These are phyloP conservation scores for Mylabris phalerata DNA, from an alignment of 1,140 invertebrate genomes.

Conservation along the genomic window DNA sequence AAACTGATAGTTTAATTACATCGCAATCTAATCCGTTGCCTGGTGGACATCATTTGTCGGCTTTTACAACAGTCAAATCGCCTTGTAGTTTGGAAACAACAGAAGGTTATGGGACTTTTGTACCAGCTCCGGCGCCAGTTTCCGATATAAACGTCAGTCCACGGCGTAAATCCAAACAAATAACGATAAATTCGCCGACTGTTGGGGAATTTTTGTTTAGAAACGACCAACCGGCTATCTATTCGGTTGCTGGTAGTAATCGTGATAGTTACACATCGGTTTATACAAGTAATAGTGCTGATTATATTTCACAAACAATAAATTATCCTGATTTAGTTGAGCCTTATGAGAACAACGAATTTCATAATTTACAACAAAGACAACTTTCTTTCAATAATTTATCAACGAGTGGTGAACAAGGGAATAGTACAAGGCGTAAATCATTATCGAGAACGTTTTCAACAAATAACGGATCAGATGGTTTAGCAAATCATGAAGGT, in stretches of 20 bases:
- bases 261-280: slow-evolving; percentile 61
- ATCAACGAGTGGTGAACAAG: slow-evolving; percentile 41
- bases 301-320: slow-evolving; percentile 51
- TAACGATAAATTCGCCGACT: slow-evolving; percentile 17
- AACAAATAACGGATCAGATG: slow-evolving; percentile 48
- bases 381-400: slow-evolving; percentile 49
- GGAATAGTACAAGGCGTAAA: slow-evolving; percentile 34
- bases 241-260: slow-evolving; percentile 65
- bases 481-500: slow-evolving; percentile 55
- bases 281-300: slow-evolving; percentile 58
- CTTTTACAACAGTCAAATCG: slow-evolving; percentile 45
- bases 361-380: slow-evolving; percentile 41
- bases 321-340: slow-evolving; percentile 62
- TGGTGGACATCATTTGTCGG: slow-evolving; percentile 44
- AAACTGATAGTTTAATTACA: slow-evolving; percentile 34
- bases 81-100: slow-evolving; percentile 39
- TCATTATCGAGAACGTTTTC: slow-evolving; percentile 47
- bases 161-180: slow-evolving; percentile 29
- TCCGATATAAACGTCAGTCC: slow-evolving; percentile 43
- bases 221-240: slow-evolving; percentile 61
- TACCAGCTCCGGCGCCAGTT: slow-evolving; percentile 46
- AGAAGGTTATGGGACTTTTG: slow-evolving; percentile 44
- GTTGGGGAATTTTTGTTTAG: slow-evolving; percentile 49
- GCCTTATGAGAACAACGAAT: slow-evolving; percentile 54
- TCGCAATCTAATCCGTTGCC: slow-evolving; percentile 41